Evolutionary conservation across 2,113 vertebrate species (phyloP), one percentile per base, ranked within the genome.

Genomic region (Naja naja): DNA sequence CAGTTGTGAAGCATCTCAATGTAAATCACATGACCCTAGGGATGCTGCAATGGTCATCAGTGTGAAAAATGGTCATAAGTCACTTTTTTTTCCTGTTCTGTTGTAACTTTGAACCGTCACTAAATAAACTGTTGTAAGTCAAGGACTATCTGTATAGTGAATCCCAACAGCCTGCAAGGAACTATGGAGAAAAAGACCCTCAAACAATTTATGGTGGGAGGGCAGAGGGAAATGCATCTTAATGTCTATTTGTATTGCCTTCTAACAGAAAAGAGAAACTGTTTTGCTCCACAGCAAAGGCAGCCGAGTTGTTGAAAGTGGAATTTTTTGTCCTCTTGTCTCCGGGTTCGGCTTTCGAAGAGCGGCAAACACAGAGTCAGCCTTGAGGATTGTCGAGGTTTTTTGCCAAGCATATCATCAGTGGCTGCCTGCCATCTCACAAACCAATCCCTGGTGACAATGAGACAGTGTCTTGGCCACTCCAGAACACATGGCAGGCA

Each of bases 391-490:
- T 45, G 56, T 58, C 52, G 81, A 52, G 88, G 55, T 85, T 53
- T 30, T 49, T 87, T 93, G 92, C 92, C 89, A 87, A 64, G 60
- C 47, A 20, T 53, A 90, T 93, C 91, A 95, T 95, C 96, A 95
- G 95, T 95, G 95, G 96, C 92, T 96, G 95, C 94, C 96, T 96
- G 96, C 96, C 96, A 95, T 95, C 95, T 96, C 95, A 93, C 95
- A 94, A 92, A 89, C 94, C 93, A 93, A 56, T 92, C 94, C 88
- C 96, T 60, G 34, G 94, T 56, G 95, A 92, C 55, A 92, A 94
- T 90, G 91, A 91, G 74, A 95, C 93, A 92, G 89, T 95, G 95
- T 96, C 94, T 96, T 96, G 96, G 94, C 96, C 93, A 96, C 95
- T 96, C 95, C 95, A 96, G 89, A 94, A 85, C 47, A 89, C 0